Evolutionary conservation across 2,113 vertebrate genomes (phyloP), one percentile per base, ranked within the genome.

Genomic region (Gavia stellata): DNA sequence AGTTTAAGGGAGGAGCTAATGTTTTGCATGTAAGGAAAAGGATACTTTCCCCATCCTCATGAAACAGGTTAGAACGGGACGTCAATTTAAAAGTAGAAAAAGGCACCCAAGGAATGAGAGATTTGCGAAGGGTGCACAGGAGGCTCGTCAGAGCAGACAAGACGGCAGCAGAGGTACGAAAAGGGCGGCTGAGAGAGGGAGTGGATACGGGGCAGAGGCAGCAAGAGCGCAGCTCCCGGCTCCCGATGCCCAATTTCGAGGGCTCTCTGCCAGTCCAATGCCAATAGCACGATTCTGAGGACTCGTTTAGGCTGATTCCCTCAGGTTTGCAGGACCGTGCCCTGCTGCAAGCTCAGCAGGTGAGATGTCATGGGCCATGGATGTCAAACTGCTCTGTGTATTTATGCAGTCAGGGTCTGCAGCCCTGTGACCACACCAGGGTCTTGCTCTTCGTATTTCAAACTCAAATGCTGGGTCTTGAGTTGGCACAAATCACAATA

Each of bases 191-290:
- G 87, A n/a, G 52, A 4, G 31, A 33, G 34, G 0, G 34, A 72
- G 11, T 7, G 14, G 17, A 12, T 12, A 7, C 31, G 10, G 34
- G 24, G 47, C 56, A 26, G 80, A 17, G 34, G 7, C 36, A 65
- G 56, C 31, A 34, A 56, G n/a, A 79, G 7, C 23, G 4, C 59
- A 44, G 65, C 42, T 45, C 47, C 40, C 31, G 15, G 17, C 26
- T 65, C 66, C 33, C 9, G 6, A 0, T 10, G 12, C 33, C 40
- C 6, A 2, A 1, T 29, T 34, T 1, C 0, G 7, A 45, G 3
- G 0, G 0, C 50, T 25, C 31, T 24, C 3, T 2, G 36, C 33
- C 45, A 29, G 42, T 29, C 62, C 42, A 9, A 2, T 4, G 70
- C 31, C 21, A 8, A 17, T 2, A 40, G 28, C 26, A 7, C 0